Conservation (phyloP, 2,888 invertebrate genomes). For the Drosophila meridionalis region DNA sequence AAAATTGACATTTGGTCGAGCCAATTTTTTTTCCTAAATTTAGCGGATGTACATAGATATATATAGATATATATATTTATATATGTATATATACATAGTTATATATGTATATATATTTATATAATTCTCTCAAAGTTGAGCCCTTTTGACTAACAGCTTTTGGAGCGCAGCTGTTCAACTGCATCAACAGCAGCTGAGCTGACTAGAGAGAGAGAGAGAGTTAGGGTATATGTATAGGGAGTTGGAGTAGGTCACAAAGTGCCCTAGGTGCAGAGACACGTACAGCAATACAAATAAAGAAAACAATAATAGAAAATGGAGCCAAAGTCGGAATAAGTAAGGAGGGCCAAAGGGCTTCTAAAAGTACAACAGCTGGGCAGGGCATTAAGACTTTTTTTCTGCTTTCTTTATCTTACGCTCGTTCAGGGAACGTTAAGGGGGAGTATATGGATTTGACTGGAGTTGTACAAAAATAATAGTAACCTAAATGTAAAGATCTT, state of each 20-base stretch:
- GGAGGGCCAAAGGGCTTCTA: slow-evolving; percentile 42
- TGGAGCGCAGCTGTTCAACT: slow-evolving; percentile 66
- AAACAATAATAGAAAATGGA: slow-evolving; percentile 80
- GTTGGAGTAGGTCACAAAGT: slow-evolving; percentile 48
- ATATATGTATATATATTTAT: slow-evolving; percentile 12
- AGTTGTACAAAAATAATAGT: too few species aligned
- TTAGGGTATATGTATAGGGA: background rate
- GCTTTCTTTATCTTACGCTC: background rate
- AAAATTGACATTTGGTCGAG: slow-evolving; percentile 63
- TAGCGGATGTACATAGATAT: background rate
- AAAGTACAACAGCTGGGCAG: slow-evolving; percentile 54
- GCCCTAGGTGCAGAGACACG: slow-evolving; percentile 77
- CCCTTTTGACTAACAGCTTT: slow-evolving; percentile 36
- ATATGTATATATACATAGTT: background rate
- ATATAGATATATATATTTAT: slow-evolving; percentile 6
- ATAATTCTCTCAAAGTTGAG: background rate
- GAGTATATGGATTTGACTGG: background rate
- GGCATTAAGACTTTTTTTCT: slow-evolving; percentile 33
- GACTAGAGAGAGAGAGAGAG: background rate
- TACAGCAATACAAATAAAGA: slow-evolving; percentile 77
- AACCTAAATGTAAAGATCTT: too few species aligned
- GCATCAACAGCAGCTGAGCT: slow-evolving; percentile 1
- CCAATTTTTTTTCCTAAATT: slow-evolving; percentile 16
- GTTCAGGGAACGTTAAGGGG: background rate
- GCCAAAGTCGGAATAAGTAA: slow-evolving; percentile 49